phyloP scores from a whole-genome alignment of 2,113 vertebrate species.

The Psittacula cyanocephala region DNA sequence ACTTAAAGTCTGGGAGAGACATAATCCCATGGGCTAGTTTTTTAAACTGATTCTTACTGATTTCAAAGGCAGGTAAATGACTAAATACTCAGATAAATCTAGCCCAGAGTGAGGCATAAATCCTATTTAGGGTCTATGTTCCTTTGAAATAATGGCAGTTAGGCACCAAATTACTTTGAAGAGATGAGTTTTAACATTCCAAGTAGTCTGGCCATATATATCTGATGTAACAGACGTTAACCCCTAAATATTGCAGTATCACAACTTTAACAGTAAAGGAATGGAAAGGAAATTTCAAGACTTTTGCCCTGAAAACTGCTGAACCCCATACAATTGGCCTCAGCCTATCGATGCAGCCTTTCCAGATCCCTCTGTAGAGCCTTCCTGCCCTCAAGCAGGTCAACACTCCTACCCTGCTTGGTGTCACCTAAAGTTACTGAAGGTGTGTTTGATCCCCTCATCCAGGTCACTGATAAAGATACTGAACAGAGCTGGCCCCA shows the following conservation, averaged over 20 bases:
- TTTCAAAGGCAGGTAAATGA: slow-evolving; percentile 9
- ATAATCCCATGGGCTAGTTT: slow-evolving; percentile 1
- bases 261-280: not conserved
- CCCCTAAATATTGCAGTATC: not conserved
- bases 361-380: not conserved
- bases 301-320: not conserved
- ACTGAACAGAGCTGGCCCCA: not conserved
- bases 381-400: not conserved
- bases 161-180: not conserved
- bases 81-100: not conserved
- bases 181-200: not conserved
- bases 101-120: not conserved
- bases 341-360: not conserved
- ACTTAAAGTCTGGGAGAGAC: not conserved
- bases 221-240: not conserved
- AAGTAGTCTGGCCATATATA: not conserved
- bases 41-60: not conserved
- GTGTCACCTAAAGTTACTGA: no score
- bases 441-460: not conserved
- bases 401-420: not conserved
- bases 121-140: not conserved
- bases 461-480: not conserved
- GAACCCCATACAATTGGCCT: not conserved
- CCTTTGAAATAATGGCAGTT: not conserved
- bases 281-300: not conserved